Conservation (phyloP, 2,888 invertebrate genomes). For the Eurytoma californica region DNA sequence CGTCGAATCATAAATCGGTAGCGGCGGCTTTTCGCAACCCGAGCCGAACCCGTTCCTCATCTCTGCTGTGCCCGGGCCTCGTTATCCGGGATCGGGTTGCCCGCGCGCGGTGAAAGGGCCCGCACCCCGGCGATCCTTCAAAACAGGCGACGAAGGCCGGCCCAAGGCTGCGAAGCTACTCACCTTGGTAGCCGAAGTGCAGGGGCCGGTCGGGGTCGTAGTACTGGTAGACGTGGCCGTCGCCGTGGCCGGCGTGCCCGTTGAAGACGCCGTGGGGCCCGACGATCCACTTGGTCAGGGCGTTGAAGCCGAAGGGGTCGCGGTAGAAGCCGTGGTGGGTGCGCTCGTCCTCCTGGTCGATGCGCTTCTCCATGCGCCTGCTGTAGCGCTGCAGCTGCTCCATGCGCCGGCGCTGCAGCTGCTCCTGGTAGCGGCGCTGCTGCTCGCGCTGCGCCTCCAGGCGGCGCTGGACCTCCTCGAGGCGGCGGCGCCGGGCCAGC, state of each 20-base stretch:
- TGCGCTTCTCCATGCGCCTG: slow-evolving; percentile 43
- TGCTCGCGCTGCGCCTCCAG: slow-evolving; percentile 39
- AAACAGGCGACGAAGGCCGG: not conserved
- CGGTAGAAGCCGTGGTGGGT: slow-evolving; percentile 54
- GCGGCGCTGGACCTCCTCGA: slow-evolving; percentile 28
- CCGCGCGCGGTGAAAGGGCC: slow-evolving; percentile 1
- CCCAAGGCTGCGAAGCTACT: slow-evolving; percentile 29
- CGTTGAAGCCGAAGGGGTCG: slow-evolving; percentile 63
- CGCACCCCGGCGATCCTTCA: not conserved
- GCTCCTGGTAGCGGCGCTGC: slow-evolving; percentile 44
- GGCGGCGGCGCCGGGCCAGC: not conserved
- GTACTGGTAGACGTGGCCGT: slow-evolving; percentile 54
- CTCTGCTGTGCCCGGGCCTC: not conserved
- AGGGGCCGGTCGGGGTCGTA: slow-evolving; percentile 43
- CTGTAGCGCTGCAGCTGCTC: slow-evolving; percentile 38
- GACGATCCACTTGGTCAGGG: slow-evolving; percentile 59
- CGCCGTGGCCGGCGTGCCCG: slow-evolving; percentile 51
- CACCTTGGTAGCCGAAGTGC: slow-evolving; percentile 50
- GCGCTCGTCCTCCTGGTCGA: slow-evolving; percentile 49
- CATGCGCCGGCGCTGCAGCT: slow-evolving; percentile 33
- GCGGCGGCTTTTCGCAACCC: no score
- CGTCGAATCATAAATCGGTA: no score
- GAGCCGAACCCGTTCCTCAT: not conserved
- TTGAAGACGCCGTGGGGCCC: slow-evolving; percentile 29
- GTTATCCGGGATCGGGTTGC: not conserved